Evolutionary conservation across 1,140 invertebrate genomes (phyloP).

Genomic region (Harlomillsia oculata): DNA sequence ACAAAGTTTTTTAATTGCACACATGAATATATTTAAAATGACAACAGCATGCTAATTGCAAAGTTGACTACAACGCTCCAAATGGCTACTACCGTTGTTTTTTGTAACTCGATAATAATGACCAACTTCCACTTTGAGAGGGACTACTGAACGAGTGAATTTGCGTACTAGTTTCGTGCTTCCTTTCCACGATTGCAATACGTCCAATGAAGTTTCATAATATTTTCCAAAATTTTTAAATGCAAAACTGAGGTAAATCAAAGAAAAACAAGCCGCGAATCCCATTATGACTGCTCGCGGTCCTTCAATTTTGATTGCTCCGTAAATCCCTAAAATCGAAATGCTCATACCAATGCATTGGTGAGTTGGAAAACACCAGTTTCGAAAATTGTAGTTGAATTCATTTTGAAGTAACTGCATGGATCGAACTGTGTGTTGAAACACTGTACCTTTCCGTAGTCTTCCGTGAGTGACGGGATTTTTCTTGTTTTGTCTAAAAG

Average conservation of each 20-base stretch:
- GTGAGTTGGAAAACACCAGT: neutral
- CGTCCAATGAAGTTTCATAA: neutral
- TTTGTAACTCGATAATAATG: neutral
- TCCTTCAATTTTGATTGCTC: slow-evolving; percentile 1
- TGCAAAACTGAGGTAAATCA: neutral
- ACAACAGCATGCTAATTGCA: neutral
- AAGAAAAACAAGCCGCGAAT: neutral
- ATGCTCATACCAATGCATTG: neutral
- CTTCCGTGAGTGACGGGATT: neutral
- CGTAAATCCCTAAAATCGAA: neutral
- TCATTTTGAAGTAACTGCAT: neutral
- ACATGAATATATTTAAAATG: too few relatives aligned
- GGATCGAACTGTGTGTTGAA: neutral
- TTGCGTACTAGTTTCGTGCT: neutral
- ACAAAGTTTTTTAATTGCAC: too few relatives aligned
- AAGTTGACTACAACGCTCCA: neutral
- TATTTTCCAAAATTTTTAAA: slow-evolving; percentile 2
- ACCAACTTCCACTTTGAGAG: neutral
- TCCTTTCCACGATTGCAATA: neutral
- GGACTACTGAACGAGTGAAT: neutral
- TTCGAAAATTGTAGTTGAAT: neutral
- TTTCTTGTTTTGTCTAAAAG: neutral
- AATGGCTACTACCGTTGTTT: too few relatives aligned
- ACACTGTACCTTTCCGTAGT: neutral
- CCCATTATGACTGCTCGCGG: slow-evolving; percentile 4